These are phyloP conservation scores for Drosophila oshimai DNA, from an alignment of 1,140 invertebrate species.

Conservation along the genomic window DNA sequence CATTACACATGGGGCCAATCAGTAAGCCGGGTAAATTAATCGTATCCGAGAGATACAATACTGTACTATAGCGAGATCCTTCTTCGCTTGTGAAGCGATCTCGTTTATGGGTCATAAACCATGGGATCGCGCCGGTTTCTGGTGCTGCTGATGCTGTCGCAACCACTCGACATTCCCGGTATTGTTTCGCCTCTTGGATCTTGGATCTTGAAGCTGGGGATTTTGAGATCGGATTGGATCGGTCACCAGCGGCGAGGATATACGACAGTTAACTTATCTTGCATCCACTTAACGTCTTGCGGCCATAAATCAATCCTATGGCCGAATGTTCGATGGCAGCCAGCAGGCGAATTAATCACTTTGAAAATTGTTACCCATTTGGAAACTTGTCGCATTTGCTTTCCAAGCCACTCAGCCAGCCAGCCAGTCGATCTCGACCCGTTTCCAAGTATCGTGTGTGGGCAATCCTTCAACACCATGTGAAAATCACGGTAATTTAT, in stretches of 20 bases:
- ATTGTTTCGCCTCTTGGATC: conserved; percentile 37
- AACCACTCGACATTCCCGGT: conserved; percentile 36
- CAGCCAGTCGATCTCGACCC: background rate
- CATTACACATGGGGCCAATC: conserved; percentile 71
- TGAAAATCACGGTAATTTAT: conserved; percentile 69
- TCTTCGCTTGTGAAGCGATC: conserved; percentile 65
- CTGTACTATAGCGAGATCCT: conserved; percentile 43
- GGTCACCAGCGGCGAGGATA: conserved; percentile 78
- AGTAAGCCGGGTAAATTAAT: conserved; percentile 75
- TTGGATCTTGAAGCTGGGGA: too few species aligned
- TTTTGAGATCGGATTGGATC: conserved; percentile 18
- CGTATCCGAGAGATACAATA: conserved; percentile 42
- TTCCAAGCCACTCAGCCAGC: conserved; percentile 18
- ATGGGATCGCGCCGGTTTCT: conserved; percentile 49
- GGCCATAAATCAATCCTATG: conserved; percentile 81
- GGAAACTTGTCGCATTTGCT: conserved; percentile 78
- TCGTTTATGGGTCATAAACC: conserved; percentile 77
- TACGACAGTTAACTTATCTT: conserved; percentile 81
- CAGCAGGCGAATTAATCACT: conserved; percentile 81
- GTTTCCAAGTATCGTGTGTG: conserved; percentile 62
- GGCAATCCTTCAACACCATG: conserved; percentile 73
- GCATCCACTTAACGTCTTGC: conserved; percentile 81
- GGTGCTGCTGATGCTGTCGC: conserved; percentile 1
- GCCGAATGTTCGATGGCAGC: conserved; percentile 74
- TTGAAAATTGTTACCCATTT: conserved; percentile 81